Evolutionary conservation across 2,888 invertebrate genomes (phyloP).

Genomic region (Heteromurus nitidus): DNA sequence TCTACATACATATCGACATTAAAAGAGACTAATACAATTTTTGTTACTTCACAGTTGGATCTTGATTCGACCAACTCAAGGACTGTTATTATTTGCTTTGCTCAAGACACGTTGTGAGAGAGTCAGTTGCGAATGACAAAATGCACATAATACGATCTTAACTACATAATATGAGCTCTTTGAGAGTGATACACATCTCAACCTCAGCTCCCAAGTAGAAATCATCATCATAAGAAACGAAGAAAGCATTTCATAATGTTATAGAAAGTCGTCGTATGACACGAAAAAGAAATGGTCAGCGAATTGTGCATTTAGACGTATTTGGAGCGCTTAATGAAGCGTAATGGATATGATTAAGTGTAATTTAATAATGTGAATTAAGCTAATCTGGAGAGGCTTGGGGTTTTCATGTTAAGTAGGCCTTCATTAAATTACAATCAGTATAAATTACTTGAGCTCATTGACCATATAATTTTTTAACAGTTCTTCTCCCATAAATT

Average conservation of each 20-base stretch:
- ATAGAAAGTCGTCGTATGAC: background rate
- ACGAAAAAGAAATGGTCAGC: constrained; percentile 17
- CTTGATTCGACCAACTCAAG: background rate
- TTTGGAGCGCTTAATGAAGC: constrained; percentile 60
- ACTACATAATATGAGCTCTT: background rate
- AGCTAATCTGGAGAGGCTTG: constrained; percentile 52
- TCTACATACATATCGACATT: too few relatives aligned
- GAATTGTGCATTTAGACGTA: constrained; percentile 53
- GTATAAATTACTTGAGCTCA: constrained; percentile 66
- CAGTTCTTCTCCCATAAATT: constrained; percentile 59
- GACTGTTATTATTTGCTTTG: background rate
- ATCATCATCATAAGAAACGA: constrained; percentile 15
- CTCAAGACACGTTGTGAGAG: background rate
- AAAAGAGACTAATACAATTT: background rate
- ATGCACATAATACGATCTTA: background rate
- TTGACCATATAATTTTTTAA: constrained; percentile 65
- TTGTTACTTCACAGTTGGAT: background rate
- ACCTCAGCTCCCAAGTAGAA: background rate
- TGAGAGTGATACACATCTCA: too few relatives aligned
- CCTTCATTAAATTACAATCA: constrained; percentile 65
- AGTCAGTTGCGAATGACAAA: background rate
- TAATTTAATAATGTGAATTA: constrained; percentile 67
- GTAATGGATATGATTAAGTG: constrained; percentile 67
- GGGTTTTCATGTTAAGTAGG: constrained; percentile 64
- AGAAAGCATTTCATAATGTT: constrained; percentile 9